Base-by-base conservation (phyloP, 2,888 invertebrate genomes). In the Emmelina monodactyla region DNA sequence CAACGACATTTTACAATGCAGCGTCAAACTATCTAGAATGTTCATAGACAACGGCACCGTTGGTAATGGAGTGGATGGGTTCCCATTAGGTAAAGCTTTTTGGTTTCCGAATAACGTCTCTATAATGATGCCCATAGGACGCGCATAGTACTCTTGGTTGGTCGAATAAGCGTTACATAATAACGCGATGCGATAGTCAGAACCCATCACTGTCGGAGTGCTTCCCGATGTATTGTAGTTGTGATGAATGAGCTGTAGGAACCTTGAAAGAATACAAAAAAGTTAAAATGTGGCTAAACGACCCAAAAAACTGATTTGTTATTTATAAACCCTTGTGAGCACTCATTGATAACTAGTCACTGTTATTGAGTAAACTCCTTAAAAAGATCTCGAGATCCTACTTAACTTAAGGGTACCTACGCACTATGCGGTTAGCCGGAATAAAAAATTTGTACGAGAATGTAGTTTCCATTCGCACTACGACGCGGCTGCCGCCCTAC, bases 151-250 rank as follows among this genome's bases (percentile, higher is more conserved):
- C 48, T 96, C 95, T 55, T 92, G 89, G 67, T 94, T 95, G 1
- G 96, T 97, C 1, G 94, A 94, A 57, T 92, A 97, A 0, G 97
- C 96, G 73, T 97, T 97, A 65, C 97, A 96, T 1, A 97, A 82
- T 16, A 97, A 79, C 0, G 96, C 92, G 46, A 97, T 93, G 40
- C 93, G 86, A 62, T 89, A 97, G 68, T 97, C 97, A 22, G 89
- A 86, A 1, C 91, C 90, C 85, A 91, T 89, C 38, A 91, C 69
- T 9, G 87, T 82, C 19, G 87, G 86, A 12, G 83, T 81, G 46
- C 82, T 85, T 51, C 85, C 89, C 2, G 91, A 89, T 47, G 89
- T 87, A 42, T 89, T 88, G 16, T 92, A 76, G 61, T 94, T 93
- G n/a, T n/a, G n/a, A n/a, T n/a, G n/a, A n/a, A n/a, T n/a, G n/a